Evolutionary conservation across 2,113 vertebrate genomes (phyloP).

Genomic region (Aegithalos caudatus): DNA sequence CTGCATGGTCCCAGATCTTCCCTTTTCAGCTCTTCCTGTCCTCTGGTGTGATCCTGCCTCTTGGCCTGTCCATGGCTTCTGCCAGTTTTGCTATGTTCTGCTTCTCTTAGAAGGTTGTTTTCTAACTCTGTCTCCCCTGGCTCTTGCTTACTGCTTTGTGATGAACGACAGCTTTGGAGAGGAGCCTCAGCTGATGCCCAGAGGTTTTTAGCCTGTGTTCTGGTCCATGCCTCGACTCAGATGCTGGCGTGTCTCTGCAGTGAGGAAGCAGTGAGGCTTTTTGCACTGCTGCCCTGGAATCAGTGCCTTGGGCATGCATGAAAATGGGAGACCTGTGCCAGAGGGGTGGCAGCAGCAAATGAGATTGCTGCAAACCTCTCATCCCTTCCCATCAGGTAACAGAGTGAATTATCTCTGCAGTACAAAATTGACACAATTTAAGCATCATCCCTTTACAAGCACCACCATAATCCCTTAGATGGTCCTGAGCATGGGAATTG

Average conservation of each 20-base stretch:
- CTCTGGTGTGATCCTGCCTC: background rate
- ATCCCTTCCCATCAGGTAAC: background rate
- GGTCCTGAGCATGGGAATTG: background rate
- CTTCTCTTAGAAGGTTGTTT: background rate
- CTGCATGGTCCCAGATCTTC: background rate
- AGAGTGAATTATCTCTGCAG: background rate
- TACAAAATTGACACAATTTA: background rate
- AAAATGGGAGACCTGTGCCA: accelerated
- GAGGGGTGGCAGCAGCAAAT: background rate
- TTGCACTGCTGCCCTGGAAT: background rate
- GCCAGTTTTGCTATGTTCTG: background rate
- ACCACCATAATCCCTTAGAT: background rate
- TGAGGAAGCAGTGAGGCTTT: accelerated
- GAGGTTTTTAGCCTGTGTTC: background rate
- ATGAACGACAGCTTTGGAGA: background rate
- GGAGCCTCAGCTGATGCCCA: background rate
- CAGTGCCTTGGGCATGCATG: accelerated
- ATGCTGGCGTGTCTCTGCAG: background rate
- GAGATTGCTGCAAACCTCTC: background rate
- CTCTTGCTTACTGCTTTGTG: background rate
- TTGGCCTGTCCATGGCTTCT: background rate
- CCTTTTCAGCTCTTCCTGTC: background rate
- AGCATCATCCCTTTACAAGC: background rate
- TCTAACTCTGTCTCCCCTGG: background rate
- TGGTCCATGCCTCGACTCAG: accelerated